phyloP scores from a whole-genome alignment of 2,113 vertebrate genomes.

The Strix uralensis region DNA sequence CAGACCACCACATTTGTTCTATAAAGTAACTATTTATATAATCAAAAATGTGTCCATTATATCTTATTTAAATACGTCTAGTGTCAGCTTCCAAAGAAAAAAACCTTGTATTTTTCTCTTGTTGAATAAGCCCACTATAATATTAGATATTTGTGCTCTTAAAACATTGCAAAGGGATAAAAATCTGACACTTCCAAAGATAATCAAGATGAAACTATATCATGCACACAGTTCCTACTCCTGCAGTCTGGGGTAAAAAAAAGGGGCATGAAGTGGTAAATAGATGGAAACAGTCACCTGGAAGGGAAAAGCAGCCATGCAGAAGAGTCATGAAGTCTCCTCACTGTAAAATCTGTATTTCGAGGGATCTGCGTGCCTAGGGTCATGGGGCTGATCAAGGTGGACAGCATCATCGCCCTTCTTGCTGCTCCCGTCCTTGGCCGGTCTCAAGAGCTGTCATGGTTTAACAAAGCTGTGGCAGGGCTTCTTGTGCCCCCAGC shows the following conservation, averaged over 20 bases:
- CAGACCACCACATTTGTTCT: neutral
- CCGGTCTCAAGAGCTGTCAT: neutral
- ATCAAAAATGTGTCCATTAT: neutral
- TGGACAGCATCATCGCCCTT: no score
- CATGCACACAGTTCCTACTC: neutral
- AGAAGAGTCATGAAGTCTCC: neutral
- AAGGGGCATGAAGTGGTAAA: neutral
- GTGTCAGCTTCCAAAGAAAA: neutral
- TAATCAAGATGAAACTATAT: neutral
- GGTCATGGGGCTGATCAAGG: rapidly evolving
- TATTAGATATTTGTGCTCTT: neutral
- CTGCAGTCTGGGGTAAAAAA: neutral
- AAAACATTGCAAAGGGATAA: neutral
- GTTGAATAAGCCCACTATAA: neutral
- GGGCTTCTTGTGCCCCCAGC: neutral
- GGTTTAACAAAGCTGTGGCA: neutral
- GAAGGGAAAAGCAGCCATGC: neutral
- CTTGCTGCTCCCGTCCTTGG: neutral
- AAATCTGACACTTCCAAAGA: neutral
- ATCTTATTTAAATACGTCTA: neutral
- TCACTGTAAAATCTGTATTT: neutral
- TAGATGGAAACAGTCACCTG: neutral
- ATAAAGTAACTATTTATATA: neutral
- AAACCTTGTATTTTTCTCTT: neutral
- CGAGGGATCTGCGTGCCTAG: no score